phyloP scores from a whole-genome alignment of 1,140 invertebrate genomes.

The Ectropis grisescens region DNA sequence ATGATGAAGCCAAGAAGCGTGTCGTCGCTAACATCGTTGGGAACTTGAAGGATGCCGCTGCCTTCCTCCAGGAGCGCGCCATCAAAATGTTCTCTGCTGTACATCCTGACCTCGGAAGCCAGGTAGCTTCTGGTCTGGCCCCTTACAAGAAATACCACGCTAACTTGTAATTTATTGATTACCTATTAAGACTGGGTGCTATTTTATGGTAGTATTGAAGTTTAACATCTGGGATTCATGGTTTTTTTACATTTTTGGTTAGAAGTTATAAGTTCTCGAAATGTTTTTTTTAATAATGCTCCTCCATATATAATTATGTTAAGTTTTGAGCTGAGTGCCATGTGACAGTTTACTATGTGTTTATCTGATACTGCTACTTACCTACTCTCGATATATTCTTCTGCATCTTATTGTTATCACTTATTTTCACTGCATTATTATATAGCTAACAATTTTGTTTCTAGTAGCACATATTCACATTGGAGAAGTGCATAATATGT shows the following conservation, averaged over 20 bases:
- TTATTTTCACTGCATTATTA: too few species aligned
- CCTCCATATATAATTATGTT: too few species aligned
- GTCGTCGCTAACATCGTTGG: slow-evolving; percentile 86
- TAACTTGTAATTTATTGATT: slow-evolving; percentile 62
- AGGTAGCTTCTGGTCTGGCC: slow-evolving; percentile 75
- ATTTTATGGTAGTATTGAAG: slow-evolving; percentile 12
- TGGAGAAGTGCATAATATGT: too few species aligned
- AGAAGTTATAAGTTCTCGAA: neutral
- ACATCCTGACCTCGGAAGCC: slow-evolving; percentile 76
- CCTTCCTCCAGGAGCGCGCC: slow-evolving; percentile 88
- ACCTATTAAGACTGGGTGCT: slow-evolving; percentile 18
- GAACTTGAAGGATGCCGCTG: slow-evolving; percentile 82
- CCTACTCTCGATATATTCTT: too few species aligned
- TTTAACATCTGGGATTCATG: slow-evolving; percentile 1
- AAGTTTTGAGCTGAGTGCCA: too few species aligned
- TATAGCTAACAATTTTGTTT: too few species aligned
- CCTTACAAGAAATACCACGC: slow-evolving; percentile 69
- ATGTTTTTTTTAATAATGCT: neutral
- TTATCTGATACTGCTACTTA: too few species aligned
- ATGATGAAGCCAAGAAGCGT: slow-evolving; percentile 78
- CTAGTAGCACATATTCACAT: too few species aligned
- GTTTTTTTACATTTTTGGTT: neutral
- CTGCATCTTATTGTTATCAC: too few species aligned
- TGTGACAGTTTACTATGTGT: too few species aligned
- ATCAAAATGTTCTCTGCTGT: slow-evolving; percentile 82